Evolutionary conservation across 2,113 vertebrate species (phyloP).

Genomic region (Speoplatyrhinus poulsoni): DNA sequence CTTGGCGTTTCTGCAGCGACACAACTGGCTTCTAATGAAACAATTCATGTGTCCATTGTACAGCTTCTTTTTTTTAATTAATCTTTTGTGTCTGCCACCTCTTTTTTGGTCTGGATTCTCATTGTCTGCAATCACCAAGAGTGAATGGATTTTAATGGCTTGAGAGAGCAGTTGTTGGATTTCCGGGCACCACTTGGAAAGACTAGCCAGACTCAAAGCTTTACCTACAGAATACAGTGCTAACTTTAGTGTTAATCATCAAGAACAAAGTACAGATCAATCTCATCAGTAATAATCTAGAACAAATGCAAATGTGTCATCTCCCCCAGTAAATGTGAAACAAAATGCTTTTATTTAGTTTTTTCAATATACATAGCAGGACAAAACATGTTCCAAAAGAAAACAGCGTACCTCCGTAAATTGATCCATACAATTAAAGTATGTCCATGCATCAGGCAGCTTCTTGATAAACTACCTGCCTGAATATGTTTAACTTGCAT

Average conservation of each 20-base stretch:
- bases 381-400: no score
- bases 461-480: slow-evolving; percentile 17
- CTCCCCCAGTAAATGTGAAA: background rate
- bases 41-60: slow-evolving; percentile 78
- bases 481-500: background rate
- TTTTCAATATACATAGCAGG: no score
- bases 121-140: slow-evolving; percentile 69
- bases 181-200: slow-evolving; percentile 53
- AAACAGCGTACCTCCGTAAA: no score
- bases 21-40: slow-evolving; percentile 82
- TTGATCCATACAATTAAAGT: no score
- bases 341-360: no score
- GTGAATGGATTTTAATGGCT: slow-evolving; percentile 64
- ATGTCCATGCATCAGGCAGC: no score
- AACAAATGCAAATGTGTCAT: slow-evolving; percentile 4
- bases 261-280: slow-evolving; percentile 8
- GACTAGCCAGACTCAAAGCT: slow-evolving; percentile 55
- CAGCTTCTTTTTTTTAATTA: slow-evolving; percentile 75
- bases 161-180: slow-evolving; percentile 56
- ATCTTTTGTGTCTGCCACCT: slow-evolving; percentile 75
- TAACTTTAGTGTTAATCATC: slow-evolving; percentile 24
- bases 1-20: slow-evolving; percentile 74
- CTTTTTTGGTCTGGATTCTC: slow-evolving; percentile 61
- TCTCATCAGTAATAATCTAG: background rate
- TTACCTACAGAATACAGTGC: slow-evolving; percentile 25